Conservation (phyloP, 2,797 vertebrate species). For the Pygocentrus nattereri region DNA sequence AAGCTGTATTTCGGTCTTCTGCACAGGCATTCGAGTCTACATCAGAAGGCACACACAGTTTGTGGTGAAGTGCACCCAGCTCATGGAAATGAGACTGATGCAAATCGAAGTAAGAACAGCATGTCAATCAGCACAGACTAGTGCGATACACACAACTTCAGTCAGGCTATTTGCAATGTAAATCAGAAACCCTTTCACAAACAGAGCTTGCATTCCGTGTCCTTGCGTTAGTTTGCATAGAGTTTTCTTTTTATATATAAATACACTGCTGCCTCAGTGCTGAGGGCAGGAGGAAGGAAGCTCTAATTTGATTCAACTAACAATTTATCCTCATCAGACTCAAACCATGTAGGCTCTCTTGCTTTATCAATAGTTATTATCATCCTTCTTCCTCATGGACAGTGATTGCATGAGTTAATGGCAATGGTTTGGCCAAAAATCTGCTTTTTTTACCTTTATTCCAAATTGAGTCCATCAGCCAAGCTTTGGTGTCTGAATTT, state of each 20-base stretch:
- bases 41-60: conserved; percentile 20
- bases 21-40: conserved; percentile 11
- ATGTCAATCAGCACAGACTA: conserved; percentile 35
- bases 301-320: no score
- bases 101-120: conserved; percentile 50
- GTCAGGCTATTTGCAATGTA: conserved; percentile 50
- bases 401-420: not conserved
- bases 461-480: not conserved
- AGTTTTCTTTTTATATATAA: no score
- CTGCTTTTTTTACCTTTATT: not conserved
- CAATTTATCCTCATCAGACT: conserved; percentile 13
- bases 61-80: conserved; percentile 15
- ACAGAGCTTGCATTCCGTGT: not conserved
- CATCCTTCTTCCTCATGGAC: not conserved
- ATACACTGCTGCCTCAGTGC: no score
- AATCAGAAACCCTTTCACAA: conserved; percentile 34
- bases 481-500: not conserved
- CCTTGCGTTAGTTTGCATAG: not conserved
- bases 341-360: not conserved
- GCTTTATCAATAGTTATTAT: not conserved
- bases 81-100: conserved; percentile 54
- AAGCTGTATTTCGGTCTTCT: conserved; percentile 30
- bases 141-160: conserved; percentile 29
- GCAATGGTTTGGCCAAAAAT: not conserved
- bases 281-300: no score